A percentile compares a stretch with the other conserved stretches of the same genome.
These are phyloP conservation scores for Chaetogeoica ovagalla DNA, from an alignment of 2,888 invertebrate species.

Conservation along the genomic window DNA sequence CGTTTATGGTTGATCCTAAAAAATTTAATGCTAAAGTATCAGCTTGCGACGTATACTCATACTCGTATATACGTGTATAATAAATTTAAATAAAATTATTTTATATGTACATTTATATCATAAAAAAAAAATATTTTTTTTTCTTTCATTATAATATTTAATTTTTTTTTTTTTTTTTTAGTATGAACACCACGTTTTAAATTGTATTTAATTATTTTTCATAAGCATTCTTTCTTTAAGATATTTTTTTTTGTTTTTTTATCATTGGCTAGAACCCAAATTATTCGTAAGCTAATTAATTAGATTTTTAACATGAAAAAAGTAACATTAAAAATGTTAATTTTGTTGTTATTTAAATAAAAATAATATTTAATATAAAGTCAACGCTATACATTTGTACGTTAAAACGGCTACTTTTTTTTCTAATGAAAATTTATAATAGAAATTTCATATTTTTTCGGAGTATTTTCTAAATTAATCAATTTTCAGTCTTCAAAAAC, in stretches of 20 bases:
- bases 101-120: too few species aligned
- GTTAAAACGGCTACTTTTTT: background rate
- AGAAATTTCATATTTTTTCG: too few species aligned
- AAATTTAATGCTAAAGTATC: background rate
- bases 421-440: background rate
- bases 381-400: background rate
- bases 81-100: too few species aligned
- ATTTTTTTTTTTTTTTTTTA: too few species aligned
- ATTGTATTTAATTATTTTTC: background rate
- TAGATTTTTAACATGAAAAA: background rate
- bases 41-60: background rate
- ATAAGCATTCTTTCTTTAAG: background rate
- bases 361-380: background rate
- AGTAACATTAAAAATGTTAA: constrained; percentile 9
- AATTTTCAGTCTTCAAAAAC: background rate
- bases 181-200: background rate
- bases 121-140: too few species aligned
- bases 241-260: background rate
- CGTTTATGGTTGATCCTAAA: background rate
- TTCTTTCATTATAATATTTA: too few species aligned
- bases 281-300: background rate
- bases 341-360: background rate
- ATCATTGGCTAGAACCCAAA: background rate
- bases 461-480: background rate
- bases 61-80: too few species aligned